A percentile compares a stretch with the other conserved stretches of the same genome.
These are phyloP conservation scores for Hoplostethus atlanticus DNA, from an alignment of 2,797 vertebrate genomes.

Conservation along the genomic window DNA sequence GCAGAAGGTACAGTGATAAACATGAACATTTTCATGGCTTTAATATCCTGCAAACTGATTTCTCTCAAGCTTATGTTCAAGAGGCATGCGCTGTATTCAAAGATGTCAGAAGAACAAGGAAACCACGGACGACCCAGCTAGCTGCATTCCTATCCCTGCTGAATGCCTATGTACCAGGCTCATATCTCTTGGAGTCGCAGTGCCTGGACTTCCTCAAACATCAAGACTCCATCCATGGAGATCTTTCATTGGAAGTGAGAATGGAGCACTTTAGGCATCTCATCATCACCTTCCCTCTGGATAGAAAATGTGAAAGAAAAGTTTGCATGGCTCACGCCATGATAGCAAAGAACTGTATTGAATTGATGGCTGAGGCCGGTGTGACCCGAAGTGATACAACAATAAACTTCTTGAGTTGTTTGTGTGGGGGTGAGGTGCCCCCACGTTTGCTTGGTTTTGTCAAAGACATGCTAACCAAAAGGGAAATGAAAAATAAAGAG, in stretches of 20 bases:
- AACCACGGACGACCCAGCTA: slow-evolving; percentile 15
- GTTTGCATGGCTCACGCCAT: slow-evolving; percentile 39
- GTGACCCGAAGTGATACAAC: slow-evolving; percentile 42
- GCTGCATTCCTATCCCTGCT: slow-evolving; percentile 26
- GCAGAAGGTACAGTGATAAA: fast-evolving
- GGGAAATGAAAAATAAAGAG: background rate
- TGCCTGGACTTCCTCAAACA: slow-evolving; percentile 24
- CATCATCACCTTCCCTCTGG: slow-evolving; percentile 11
- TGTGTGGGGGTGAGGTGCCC: background rate
- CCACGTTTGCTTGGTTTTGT: slow-evolving; percentile 22
- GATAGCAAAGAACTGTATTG: slow-evolving; percentile 1
- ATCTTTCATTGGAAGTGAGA: slow-evolving; percentile 1
- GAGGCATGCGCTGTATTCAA: background rate
- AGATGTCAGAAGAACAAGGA: fast-evolving
- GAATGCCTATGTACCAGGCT: slow-evolving; percentile 45
- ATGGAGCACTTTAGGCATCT: slow-evolving; percentile 21
- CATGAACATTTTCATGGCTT: slow-evolving; percentile 26
- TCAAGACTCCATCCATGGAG: fast-evolving
- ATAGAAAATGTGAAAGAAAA: background rate
- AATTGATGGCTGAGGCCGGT: background rate
- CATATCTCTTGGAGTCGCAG: slow-evolving; percentile 49
- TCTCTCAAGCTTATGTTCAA: slow-evolving; percentile 3
- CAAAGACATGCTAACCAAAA: slow-evolving; percentile 56
- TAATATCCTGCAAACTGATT: slow-evolving; percentile 52
- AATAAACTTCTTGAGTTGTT: background rate